These are phyloP conservation scores for Siphlonurus alternatus DNA, from an alignment of 2,888 invertebrate species.

Conservation along the genomic window DNA sequence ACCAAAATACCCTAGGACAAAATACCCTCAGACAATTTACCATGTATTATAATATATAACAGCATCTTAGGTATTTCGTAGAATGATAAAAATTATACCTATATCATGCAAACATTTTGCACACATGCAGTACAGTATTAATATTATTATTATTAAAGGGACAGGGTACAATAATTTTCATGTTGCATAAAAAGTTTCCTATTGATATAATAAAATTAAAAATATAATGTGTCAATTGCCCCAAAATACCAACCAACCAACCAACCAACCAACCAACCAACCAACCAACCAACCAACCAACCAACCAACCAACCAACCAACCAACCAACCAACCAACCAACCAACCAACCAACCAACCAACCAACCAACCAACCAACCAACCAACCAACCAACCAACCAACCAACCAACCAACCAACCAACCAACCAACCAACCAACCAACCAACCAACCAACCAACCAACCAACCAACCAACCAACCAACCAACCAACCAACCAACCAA, in stretches of 20 bases:
- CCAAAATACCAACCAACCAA: background rate
- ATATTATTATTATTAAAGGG: too few relatives aligned
- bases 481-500: background rate
- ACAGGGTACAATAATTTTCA: too few relatives aligned
- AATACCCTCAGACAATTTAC: too few relatives aligned
- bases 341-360: background rate
- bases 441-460: background rate
- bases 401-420: background rate
- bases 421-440: background rate
- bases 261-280: background rate
- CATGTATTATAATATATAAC: too few relatives aligned
- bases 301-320: background rate
- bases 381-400: background rate
- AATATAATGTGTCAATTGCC: too few relatives aligned
- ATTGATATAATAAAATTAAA: too few relatives aligned
- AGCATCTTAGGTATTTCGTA: too few relatives aligned
- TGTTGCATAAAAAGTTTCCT: too few relatives aligned
- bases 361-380: background rate
- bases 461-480: background rate
- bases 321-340: background rate
- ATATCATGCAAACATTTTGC: too few relatives aligned
- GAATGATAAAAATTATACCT: too few relatives aligned
- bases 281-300: background rate
- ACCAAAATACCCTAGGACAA: too few relatives aligned
- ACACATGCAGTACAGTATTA: too few relatives aligned